Base-by-base conservation (phyloP, 2,113 vertebrate genomes). In the Austrofundulus limnaeus region DNA sequence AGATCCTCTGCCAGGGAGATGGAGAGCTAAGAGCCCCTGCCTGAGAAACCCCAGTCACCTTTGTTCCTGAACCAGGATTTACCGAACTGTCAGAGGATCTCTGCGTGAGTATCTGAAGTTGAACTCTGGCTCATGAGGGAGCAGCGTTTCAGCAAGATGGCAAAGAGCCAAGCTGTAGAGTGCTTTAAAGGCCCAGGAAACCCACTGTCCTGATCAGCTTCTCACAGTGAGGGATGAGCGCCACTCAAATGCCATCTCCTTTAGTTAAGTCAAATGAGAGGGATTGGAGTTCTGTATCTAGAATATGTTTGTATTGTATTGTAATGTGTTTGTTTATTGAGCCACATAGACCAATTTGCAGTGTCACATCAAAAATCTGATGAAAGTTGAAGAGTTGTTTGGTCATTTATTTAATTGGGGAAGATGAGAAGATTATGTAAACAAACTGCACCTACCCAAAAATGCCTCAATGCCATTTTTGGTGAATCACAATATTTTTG, bases 51-150 rank as follows among this genome's bases (percentile, higher is more conserved):
- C 46, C 28, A 20, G 39, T 49, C 54, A 69, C 63, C 50, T 61
- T 69, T 76, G 50, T 28, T 76, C 60, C 43, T 52, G 20, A 76
- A 60, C 34, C 73, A 42, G 55, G 68, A 65, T 59, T 52, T 61
- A 48, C 17, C 0, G 3, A 71, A 56, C n/a, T 63, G 48, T 63
- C 45, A n/a, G 16, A 25, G 11, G 23, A 66, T 56, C 54, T 31
- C 49, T 56, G 54, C 0, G 1, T 52, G 24, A 59, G 50, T 20
- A 31, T 61, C 46, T 70, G 38, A 70, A 42, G 24, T 21, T 47
- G 38, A 61, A 55, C 70, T 70, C 47, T 48, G 23, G 39, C 55
- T 57, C 15, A 4, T 11, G 3, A 8, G 54, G 43, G 48, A 62
- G 51, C 51, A 66, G 28, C 43, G 39, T 43, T 66, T 61, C 65